These are phyloP conservation scores for Apeltes quadracus DNA, from an alignment of 2,113 vertebrate species.

Conservation along the genomic window DNA sequence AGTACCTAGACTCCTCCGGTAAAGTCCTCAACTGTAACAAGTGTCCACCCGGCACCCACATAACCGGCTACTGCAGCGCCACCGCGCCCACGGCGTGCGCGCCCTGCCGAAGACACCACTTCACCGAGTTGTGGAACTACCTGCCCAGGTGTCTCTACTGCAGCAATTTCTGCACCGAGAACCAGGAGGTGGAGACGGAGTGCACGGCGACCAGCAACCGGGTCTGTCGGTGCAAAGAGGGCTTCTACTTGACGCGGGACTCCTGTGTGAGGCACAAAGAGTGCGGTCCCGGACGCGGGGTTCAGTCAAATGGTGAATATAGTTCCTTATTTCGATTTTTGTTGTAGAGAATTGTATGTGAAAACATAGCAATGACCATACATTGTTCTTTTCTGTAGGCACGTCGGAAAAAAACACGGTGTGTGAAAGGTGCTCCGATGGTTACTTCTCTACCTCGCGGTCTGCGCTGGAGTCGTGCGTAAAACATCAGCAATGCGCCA, in stretches of 20 bases:
- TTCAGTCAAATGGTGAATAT: constrained; percentile 57
- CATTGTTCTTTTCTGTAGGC: constrained; percentile 50
- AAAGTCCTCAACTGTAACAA: constrained; percentile 50
- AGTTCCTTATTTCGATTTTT: background rate
- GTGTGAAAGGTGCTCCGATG: constrained; percentile 67
- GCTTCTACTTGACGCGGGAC: constrained; percentile 57
- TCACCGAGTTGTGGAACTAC: constrained; percentile 78
- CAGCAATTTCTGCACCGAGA: constrained; percentile 61
- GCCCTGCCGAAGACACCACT: constrained; percentile 55
- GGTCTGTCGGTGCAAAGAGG: constrained; percentile 76
- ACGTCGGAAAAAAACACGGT: constrained; percentile 59
- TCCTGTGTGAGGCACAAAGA: constrained; percentile 65
- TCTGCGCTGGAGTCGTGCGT: constrained; percentile 62
- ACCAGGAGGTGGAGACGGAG: constrained; percentile 67
- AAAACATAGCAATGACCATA: background rate
- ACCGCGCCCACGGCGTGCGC: constrained; percentile 58
- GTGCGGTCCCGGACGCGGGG: constrained; percentile 65
- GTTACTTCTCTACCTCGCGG: constrained; percentile 66
- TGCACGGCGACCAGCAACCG: constrained; percentile 65
- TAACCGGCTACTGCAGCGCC: constrained; percentile 61
- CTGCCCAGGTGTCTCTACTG: constrained; percentile 78
- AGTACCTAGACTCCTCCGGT: constrained; percentile 38
- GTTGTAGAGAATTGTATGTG: background rate
- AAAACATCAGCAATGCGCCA: constrained; percentile 64
- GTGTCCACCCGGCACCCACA: constrained; percentile 68